Percentiles rank a stretch among this genome's conserved stretches.
phyloP scores from a whole-genome alignment of 2,113 vertebrate genomes.

The Nesoenas mayeri region DNA sequence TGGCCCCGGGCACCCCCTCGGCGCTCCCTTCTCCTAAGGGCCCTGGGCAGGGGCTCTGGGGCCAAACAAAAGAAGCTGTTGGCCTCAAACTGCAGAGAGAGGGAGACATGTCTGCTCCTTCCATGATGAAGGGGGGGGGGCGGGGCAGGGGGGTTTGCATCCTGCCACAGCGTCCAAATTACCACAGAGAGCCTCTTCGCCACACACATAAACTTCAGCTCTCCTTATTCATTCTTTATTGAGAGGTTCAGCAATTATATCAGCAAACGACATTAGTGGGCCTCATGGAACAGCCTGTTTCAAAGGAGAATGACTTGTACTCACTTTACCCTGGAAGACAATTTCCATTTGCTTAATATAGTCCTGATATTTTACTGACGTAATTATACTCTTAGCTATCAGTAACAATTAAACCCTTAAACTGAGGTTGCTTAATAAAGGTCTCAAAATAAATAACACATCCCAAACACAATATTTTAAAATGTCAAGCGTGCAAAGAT shows the following conservation, averaged over 20 bases:
- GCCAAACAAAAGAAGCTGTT: no score
- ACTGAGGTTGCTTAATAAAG: slow-evolving; percentile 73
- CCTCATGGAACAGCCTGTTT: slow-evolving; percentile 44
- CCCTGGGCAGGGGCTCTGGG: no score
- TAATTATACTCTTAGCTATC: slow-evolving; percentile 82
- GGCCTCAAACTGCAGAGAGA: no score
- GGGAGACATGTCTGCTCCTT: no score
- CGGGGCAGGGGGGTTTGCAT: no score
- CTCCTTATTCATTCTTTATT: neutral
- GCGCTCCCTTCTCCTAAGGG: no score
- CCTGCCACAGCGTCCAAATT: neutral
- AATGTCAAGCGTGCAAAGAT: slow-evolving; percentile 73
- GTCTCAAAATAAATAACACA: slow-evolving; percentile 73
- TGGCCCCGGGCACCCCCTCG: no score
- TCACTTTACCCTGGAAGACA: slow-evolving; percentile 71
- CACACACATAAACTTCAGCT: neutral
- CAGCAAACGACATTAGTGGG: neutral
- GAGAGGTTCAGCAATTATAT: neutral
- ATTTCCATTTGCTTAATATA: slow-evolving; percentile 83
- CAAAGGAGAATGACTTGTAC: slow-evolving; percentile 70
- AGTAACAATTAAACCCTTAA: slow-evolving; percentile 82
- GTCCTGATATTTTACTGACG: slow-evolving; percentile 80
- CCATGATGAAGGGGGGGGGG: no score
- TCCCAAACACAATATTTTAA: slow-evolving; percentile 60
- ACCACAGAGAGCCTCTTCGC: neutral